A percentile compares a stretch with the other conserved stretches of the same genome.
These are phyloP conservation scores for Cyprinodon diabolis DNA, from an alignment of 2,797 vertebrate species.

Conservation along the genomic window DNA sequence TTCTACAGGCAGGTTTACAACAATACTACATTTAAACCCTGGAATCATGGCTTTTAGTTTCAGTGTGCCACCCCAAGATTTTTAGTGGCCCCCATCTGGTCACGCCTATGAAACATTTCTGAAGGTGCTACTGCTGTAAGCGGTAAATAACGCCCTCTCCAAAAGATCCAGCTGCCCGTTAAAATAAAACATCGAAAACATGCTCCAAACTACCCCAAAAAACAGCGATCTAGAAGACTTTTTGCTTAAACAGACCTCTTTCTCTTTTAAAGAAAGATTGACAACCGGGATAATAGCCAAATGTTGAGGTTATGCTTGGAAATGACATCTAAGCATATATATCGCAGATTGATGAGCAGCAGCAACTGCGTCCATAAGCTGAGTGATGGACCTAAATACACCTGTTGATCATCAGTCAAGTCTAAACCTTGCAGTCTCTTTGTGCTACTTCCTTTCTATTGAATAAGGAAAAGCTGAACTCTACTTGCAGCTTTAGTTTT, in stretches of 20 bases:
- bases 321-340: not conserved
- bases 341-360: not conserved
- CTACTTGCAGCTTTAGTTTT: not conserved
- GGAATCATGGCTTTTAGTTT: too few relatives aligned
- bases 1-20: too few relatives aligned
- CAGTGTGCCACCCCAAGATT: too few relatives aligned
- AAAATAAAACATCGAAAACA: not conserved
- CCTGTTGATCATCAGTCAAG: not conserved
- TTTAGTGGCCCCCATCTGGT: too few relatives aligned
- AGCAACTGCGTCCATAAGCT: constrained; percentile 1
- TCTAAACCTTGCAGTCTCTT: not conserved
- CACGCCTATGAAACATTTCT: too few relatives aligned
- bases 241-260: not conserved
- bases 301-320: not conserved
- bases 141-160: not conserved
- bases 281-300: not conserved
- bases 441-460: not conserved
- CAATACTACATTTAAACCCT: too few relatives aligned
- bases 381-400: not conserved
- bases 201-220: not conserved
- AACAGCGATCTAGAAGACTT: not conserved
- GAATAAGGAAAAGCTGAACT: not conserved
- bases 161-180: not conserved
- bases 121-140: too few relatives aligned
- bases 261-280: not conserved